These are phyloP conservation scores for Phrynosoma platyrhinos DNA, from an alignment of 2,113 vertebrate genomes.

Conservation along the genomic window DNA sequence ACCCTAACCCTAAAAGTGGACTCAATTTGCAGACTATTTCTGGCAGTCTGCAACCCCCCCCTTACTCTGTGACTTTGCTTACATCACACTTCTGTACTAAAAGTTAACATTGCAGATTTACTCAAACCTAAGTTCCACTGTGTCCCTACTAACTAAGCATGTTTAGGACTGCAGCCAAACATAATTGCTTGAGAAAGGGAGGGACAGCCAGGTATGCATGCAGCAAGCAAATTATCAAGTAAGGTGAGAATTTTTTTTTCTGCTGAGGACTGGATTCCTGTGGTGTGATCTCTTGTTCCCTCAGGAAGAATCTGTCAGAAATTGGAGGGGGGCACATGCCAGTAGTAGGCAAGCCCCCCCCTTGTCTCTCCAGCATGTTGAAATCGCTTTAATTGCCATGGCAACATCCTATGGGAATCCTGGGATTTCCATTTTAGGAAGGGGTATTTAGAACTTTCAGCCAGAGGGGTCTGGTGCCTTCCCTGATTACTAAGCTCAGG, in stretches of 20 bases:
- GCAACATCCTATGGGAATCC: no score
- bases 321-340: no score
- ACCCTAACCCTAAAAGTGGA: no score
- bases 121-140: not conserved
- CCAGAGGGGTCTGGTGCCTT: not conserved
- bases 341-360: no score
- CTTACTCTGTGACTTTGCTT: not conserved
- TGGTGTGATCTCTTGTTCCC: no score
- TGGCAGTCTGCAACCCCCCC: no score
- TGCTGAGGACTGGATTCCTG: not conserved
- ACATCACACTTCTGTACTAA: not conserved
- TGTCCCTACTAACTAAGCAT: not conserved
- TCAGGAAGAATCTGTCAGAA: not conserved
- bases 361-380: not conserved
- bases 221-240: not conserved
- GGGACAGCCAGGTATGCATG: not conserved
- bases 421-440: no score
- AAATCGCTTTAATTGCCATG: no score
- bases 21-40: no score
- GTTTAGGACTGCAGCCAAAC: not conserved
- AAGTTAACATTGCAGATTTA: not conserved
- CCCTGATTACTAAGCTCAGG: not conserved
- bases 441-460: no score
- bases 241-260: not conserved
- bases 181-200: not conserved